A percentile compares a stretch with the other conserved stretches of the same genome.
These are phyloP conservation scores for Nanorana parkeri DNA, from an alignment of 2,113 vertebrate species.

Conservation along the genomic window DNA sequence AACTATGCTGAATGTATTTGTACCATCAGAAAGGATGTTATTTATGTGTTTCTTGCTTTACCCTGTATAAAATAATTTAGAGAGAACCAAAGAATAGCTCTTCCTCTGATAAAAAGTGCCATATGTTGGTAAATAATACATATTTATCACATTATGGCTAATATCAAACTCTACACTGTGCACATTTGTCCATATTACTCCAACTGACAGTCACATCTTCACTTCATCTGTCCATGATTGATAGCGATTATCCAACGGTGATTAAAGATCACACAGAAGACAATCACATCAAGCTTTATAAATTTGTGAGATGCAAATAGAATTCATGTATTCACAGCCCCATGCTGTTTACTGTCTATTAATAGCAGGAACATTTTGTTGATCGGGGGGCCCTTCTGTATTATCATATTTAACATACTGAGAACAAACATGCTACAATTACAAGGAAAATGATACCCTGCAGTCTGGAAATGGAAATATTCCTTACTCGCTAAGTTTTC, in stretches of 20 bases:
- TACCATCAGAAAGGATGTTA: no score
- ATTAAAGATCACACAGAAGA: constrained; percentile 12
- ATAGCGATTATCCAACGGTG: background rate
- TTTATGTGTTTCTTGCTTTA: no score
- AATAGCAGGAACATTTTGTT: constrained; percentile 20
- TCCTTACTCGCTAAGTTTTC: no score
- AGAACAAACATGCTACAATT: background rate
- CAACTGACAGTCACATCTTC: background rate
- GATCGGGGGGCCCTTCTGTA: background rate
- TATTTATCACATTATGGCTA: constrained; percentile 36
- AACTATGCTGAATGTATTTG: no score
- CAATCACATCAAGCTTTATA: background rate
- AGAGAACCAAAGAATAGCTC: no score
- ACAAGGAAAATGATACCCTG: background rate
- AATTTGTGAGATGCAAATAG: background rate
- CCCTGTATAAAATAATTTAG: no score
- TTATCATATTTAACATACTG: constrained; percentile 16
- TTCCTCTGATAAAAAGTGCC: background rate
- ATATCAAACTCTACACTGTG: background rate
- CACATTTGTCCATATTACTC: background rate
- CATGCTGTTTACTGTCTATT: constrained; percentile 12
- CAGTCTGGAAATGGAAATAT: no score
- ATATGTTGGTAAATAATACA: constrained; percentile 5
- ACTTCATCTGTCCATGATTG: background rate
- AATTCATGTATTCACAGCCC: constrained; percentile 12